phyloP scores from a whole-genome alignment of 2,113 vertebrate genomes.

The Pterocles orientalis region DNA sequence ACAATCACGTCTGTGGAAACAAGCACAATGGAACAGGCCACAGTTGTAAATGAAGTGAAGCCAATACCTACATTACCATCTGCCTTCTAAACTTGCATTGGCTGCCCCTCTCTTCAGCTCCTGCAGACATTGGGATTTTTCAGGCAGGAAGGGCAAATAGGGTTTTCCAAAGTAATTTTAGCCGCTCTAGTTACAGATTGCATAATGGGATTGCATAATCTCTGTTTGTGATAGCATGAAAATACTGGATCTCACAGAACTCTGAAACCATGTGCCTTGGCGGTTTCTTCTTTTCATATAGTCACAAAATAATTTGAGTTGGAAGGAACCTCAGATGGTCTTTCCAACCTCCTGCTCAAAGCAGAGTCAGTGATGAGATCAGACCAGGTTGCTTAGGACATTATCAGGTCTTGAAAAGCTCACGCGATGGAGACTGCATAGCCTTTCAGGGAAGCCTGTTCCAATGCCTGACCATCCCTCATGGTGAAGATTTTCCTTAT shows the following conservation, averaged over 20 bases:
- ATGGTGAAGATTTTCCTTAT: not conserved
- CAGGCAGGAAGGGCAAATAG: not conserved
- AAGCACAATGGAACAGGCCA: not conserved
- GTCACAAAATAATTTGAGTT: not conserved
- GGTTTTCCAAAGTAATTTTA: not conserved
- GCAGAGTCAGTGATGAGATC: not conserved
- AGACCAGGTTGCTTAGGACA: not conserved
- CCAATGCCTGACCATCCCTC: too few relatives aligned
- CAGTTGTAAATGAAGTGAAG: not conserved
- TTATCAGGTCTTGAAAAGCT: not conserved
- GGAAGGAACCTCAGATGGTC: not conserved
- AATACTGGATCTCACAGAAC: not conserved
- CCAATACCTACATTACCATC: not conserved
- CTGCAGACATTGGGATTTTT: not conserved
- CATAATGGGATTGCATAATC: not conserved
- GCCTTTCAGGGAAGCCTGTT: not conserved
- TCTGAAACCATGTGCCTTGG: not conserved
- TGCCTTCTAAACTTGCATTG: not conserved
- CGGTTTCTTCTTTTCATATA: not conserved
- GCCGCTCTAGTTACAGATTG: not conserved
- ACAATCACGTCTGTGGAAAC: not conserved
- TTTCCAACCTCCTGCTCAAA: not conserved
- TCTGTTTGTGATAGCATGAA: not conserved
- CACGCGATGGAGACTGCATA: not conserved
- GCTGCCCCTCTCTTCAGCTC: not conserved